Conservation (phyloP, 1,140 invertebrate species). For the Drosophila malerkotliana region DNA sequence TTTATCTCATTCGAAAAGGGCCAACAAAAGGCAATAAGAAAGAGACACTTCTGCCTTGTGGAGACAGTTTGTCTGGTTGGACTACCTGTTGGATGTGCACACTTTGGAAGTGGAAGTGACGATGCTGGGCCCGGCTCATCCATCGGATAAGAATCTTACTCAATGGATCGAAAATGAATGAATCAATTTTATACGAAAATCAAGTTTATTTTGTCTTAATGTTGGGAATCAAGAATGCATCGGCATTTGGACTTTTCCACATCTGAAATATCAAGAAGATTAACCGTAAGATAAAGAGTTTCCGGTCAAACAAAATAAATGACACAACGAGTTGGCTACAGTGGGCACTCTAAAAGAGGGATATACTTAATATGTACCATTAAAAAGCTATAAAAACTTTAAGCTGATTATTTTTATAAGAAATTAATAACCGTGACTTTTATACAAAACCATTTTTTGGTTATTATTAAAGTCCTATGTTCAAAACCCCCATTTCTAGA, state of each 20-base stretch:
- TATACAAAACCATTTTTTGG: not conserved
- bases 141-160: constrained; percentile 49
- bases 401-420: too few species aligned
- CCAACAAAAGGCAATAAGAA: not conserved
- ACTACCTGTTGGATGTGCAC: constrained; percentile 44
- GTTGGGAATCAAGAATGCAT: constrained; percentile 64
- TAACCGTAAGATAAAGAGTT: constrained; percentile 73
- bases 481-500: too few species aligned
- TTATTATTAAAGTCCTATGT: not conserved
- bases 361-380: too few species aligned
- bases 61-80: constrained; percentile 63
- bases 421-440: too few species aligned
- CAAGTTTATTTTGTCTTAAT: constrained; percentile 62
- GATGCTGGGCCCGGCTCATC: constrained; percentile 34
- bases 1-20: not conserved
- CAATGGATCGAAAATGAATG: constrained; percentile 64
- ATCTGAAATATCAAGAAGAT: constrained; percentile 75
- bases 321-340: constrained; percentile 51
- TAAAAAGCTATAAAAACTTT: too few species aligned
- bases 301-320: constrained; percentile 71
- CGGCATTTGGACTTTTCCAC: constrained; percentile 56
- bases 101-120: constrained; percentile 24
- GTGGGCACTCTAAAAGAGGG: constrained; percentile 2
- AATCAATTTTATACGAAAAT: constrained; percentile 62
- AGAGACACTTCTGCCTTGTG: constrained; percentile 12